Percentiles rank a stretch among this genome's conserved stretches.
phyloP scores from a whole-genome alignment of 2,113 vertebrate genomes.

The Hemichromis elongatus region DNA sequence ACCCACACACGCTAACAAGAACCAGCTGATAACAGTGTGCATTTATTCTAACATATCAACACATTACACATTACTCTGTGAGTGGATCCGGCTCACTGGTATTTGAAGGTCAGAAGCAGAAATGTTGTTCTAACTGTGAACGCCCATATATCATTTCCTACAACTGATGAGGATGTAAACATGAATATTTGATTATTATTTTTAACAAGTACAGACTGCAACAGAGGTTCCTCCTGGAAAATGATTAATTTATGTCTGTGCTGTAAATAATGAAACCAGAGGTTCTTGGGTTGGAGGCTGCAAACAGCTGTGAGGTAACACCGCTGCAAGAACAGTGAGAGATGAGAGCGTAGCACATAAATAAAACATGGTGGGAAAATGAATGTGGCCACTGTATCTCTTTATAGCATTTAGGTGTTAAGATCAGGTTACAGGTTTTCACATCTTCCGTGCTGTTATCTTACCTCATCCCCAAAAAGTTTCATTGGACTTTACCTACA shows the following conservation, averaged over 20 bases:
- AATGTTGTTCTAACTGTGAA: not conserved
- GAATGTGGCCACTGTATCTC: not conserved
- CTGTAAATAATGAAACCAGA: slow-evolving; percentile 22
- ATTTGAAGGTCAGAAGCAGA: not conserved
- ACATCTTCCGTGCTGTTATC: not conserved
- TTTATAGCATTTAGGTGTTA: not conserved
- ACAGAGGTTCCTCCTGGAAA: not conserved
- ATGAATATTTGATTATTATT: slow-evolving; percentile 11
- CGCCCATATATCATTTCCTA: not conserved
- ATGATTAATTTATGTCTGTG: slow-evolving; percentile 5
- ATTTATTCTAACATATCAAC: not conserved
- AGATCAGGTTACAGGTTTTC: not conserved
- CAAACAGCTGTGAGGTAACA: slow-evolving; percentile 3
- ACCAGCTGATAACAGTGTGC: not conserved
- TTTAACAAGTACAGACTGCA: not conserved
- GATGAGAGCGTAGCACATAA: not conserved
- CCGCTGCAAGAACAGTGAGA: not conserved
- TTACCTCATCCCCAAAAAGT: not conserved
- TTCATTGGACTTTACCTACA: not conserved
- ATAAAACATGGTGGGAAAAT: not conserved
- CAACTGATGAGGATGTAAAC: not conserved
- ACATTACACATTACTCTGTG: not conserved
- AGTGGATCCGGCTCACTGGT: not conserved
- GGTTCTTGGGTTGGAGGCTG: not conserved
- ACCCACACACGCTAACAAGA: not conserved